Base-by-base conservation (phyloP, 1,140 invertebrate genomes). In the Drosophila repleta region DNA sequence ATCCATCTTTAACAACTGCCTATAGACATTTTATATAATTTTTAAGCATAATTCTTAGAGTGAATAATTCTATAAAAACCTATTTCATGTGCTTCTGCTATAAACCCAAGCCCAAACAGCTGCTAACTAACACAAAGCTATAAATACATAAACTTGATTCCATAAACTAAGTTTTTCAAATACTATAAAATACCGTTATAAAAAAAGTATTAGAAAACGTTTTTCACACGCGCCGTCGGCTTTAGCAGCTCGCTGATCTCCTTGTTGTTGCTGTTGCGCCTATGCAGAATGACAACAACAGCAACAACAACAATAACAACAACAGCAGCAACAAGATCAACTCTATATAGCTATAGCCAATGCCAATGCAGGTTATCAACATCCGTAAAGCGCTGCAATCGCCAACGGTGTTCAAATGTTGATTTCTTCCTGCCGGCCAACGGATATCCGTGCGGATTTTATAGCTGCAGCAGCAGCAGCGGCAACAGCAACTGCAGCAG, bases 391-490 rank as follows among this genome's bases (percentile, higher is more conserved):
- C 74, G 83, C 69, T 72, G 75, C 79, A 72, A 87, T 70, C 80
- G 80, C 63, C 81, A 71, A 89, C 84, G 83, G 79, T 88, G 83
- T 60, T 89, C 83, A 88, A 88, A 88, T 88, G 83, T 81, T 88
- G 83, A 88, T 88, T 88, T 88, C 83, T 88, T 88, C 83, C 83
- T 88, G 83, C 84, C 84, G 84, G 72, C 76, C 71, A 88, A 65
- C 83, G 83, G 83, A 88, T 88, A 88, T 88, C 83, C 83, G 83
- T 89, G 84, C 83, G 83, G 83, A 89, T 83, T 89, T 88, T 79
- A 83, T 68, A 74, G 79, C 74, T 56, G 66, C 67, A 87, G n/a
- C 73, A 67, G 32, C 63, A 62, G 5, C 29, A 64, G 8, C 41
- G 26, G 13, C 55, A 46, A 18, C 51, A 41, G 11, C 51, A 68